Evolutionary conservation across 2,888 invertebrate genomes (phyloP).

Genomic region (Cataglyphis rosenhaueri): DNA sequence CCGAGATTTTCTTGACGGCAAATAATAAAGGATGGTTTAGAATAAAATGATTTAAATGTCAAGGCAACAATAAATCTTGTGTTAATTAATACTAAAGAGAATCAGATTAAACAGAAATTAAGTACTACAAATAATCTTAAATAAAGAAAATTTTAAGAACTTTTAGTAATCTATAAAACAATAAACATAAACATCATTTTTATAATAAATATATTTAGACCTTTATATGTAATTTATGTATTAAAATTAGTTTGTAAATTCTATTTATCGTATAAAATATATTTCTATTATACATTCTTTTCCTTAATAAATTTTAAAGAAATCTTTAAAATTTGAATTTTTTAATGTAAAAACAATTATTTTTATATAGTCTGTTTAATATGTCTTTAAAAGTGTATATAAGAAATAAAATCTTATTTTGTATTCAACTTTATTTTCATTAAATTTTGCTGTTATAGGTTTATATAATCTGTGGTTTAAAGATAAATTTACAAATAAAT

Average conservation of each 20-base stretch:
- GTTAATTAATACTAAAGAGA: background rate
- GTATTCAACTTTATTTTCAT: background rate
- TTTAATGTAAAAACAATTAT: background rate
- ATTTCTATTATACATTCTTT: background rate
- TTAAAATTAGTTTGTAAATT: background rate
- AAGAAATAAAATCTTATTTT: background rate
- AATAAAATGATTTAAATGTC: constrained; percentile 3
- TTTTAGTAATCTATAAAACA: no score
- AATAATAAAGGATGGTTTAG: constrained; percentile 2
- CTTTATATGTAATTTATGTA: no score
- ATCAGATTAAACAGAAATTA: background rate
- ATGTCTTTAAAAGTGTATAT: background rate
- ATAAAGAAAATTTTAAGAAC: background rate
- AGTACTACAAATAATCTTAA: background rate
- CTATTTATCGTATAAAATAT: background rate
- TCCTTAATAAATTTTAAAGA: background rate
- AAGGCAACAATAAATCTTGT: background rate
- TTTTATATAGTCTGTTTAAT: background rate
- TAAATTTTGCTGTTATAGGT: background rate
- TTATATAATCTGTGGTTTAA: background rate
- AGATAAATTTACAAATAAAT: background rate
- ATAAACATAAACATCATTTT: no score
- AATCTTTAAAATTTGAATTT: background rate
- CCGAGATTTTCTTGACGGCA: background rate
- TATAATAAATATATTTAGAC: no score